A percentile compares a stretch with the other conserved stretches of the same genome.
phyloP scores from a whole-genome alignment of 2,797 vertebrate species.

The Manis crassicaudata region DNA sequence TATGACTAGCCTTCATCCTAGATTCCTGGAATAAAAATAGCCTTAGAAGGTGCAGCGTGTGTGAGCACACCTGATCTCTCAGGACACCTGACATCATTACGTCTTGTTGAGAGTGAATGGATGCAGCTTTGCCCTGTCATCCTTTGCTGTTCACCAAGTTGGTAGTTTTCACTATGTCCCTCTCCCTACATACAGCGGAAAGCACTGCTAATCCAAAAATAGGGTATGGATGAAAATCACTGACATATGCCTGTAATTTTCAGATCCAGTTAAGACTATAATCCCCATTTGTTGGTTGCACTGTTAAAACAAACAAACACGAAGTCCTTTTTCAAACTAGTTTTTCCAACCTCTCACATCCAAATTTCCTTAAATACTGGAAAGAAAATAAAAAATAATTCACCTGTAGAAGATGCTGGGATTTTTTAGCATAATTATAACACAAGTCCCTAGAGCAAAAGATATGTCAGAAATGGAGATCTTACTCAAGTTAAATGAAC shows the following conservation, averaged over 20 bases:
- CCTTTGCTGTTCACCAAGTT: neutral
- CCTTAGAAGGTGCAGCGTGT: neutral
- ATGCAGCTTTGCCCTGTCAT: fast-evolving
- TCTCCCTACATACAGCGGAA: neutral
- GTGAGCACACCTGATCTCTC: neutral
- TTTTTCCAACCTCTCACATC: neutral
- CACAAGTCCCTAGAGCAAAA: neutral
- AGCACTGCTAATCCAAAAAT: neutral
- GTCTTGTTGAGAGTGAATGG: neutral
- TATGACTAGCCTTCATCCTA: neutral
- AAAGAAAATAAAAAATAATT: neutral
- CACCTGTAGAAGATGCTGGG: neutral
- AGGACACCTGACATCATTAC: neutral
- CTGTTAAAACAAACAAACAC: neutral
- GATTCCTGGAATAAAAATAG: neutral
- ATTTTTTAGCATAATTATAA: neutral
- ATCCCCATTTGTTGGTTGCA: neutral
- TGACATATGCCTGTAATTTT: neutral
- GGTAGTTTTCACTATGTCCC: neutral
- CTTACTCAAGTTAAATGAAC: neutral
- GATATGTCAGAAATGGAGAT: neutral
- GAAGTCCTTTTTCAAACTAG: neutral
- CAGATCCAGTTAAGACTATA: neutral
- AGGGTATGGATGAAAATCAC: neutral
- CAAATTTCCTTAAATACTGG: neutral